A percentile compares a stretch with the other conserved stretches of the same genome.
Conservation (phyloP, 2,888 invertebrate genomes). For the Cartodere bifasciata region DNA sequence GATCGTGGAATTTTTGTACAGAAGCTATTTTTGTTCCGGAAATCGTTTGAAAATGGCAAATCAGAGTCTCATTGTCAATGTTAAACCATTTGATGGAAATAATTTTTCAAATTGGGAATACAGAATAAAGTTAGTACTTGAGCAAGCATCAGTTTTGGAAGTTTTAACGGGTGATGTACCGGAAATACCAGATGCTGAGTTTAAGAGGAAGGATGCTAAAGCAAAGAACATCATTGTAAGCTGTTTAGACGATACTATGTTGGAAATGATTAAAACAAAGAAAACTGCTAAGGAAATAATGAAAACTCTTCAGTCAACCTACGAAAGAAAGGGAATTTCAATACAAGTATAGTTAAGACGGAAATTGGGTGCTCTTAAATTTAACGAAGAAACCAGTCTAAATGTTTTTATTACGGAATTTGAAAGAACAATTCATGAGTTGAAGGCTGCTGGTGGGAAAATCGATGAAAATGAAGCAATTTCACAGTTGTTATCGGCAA, state of each 20-base stretch:
- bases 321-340: slow-evolving; percentile 10
- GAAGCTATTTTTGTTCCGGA: no score
- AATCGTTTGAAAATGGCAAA: no score
- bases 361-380: slow-evolving; percentile 12
- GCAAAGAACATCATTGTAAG: slow-evolving; percentile 14
- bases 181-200: slow-evolving; percentile 5
- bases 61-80: background rate
- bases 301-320: slow-evolving; percentile 9
- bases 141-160: slow-evolving; percentile 2
- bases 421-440: slow-evolving; percentile 11
- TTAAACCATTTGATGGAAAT: slow-evolving; percentile 8
- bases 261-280: slow-evolving; percentile 15
- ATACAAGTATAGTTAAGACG: slow-evolving; percentile 10
- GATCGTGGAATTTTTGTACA: no score
- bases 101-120: slow-evolving; percentile 11
- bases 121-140: slow-evolving; percentile 4
- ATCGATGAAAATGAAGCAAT: slow-evolving; percentile 10
- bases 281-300: slow-evolving; percentile 16
- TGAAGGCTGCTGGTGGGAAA: slow-evolving; percentile 9
- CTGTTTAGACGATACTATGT: slow-evolving; percentile 13
- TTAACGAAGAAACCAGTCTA: slow-evolving; percentile 7
- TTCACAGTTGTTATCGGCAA: slow-evolving; percentile 11
- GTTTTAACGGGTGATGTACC: slow-evolving; percentile 3
- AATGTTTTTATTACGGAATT: slow-evolving; percentile 12
- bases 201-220: slow-evolving; percentile 5